Conservation (phyloP, 2,888 invertebrate species). For the Anthophora plumipes region DNA sequence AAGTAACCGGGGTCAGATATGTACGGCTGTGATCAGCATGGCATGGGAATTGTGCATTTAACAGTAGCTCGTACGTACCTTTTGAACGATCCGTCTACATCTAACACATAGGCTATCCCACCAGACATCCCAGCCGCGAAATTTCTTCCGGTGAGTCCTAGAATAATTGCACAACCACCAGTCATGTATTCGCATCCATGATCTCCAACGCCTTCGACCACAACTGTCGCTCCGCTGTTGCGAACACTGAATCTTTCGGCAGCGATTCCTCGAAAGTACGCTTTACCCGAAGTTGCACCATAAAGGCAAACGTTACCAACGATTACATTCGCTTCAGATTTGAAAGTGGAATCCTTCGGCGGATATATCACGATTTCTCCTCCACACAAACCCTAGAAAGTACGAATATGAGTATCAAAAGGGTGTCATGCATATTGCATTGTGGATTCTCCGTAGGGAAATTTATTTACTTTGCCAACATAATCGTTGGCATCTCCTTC, state of each 20-base stretch:
- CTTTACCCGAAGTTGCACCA: slow-evolving; percentile 97
- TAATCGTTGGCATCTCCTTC: slow-evolving; percentile 99
- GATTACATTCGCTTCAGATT: slow-evolving; percentile 97
- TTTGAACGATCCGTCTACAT: slow-evolving; percentile 93
- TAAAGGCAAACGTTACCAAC: slow-evolving; percentile 99
- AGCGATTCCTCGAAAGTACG: slow-evolving; percentile 98
- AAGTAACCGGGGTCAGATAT: neutral
- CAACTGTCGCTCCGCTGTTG: slow-evolving; percentile 98
- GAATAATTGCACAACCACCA: slow-evolving; percentile 94
- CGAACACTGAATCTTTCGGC: slow-evolving; percentile 99
- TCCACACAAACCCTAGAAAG: slow-evolving; percentile 93
- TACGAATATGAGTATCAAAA: neutral
- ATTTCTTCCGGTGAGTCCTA: slow-evolving; percentile 98
- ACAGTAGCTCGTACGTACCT: no score
- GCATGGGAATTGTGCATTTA: no score
- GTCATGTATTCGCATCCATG: slow-evolving; percentile 99
- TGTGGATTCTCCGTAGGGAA: neutral
- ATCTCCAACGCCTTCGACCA: slow-evolving; percentile 99
- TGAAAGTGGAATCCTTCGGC: slow-evolving; percentile 93
- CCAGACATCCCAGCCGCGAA: slow-evolving; percentile 99
- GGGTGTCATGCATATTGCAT: neutral
- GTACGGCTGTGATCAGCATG: neutral
- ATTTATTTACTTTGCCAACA: slow-evolving; percentile 90
- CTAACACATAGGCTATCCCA: slow-evolving; percentile 97
- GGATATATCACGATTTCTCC: slow-evolving; percentile 97